Base-by-base conservation (phyloP, 2,888 invertebrate genomes). In the Oxycera nigricornis region DNA sequence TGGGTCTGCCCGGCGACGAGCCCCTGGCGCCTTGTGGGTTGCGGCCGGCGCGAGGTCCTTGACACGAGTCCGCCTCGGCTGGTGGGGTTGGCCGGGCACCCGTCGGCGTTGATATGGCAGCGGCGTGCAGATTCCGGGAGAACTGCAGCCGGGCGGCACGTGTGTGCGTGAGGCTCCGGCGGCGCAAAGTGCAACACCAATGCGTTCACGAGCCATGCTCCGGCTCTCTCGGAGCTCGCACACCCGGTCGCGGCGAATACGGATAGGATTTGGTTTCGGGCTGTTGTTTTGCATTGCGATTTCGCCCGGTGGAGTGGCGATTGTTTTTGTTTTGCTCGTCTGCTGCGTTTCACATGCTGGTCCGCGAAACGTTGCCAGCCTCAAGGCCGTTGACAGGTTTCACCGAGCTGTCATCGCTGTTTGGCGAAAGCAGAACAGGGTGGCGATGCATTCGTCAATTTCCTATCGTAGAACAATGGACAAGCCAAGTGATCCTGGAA, bases 311-410 rank as follows among this genome's bases (percentile, higher is more conserved):
- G 52, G 26, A 31, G 52, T 70, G 55, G 35, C 22, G 46, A 70
- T 70, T 70, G 70, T 70, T 70, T 70, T 70, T 70, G 70, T 70
- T 70, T 70, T 70, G 70, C 26, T 55, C 9, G 68, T 50, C 35
- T 30, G 7, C n/a, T 55, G 22, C 30, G 31, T 30, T 52, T 70
- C 52, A 41, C 30, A 39, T 41, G 39, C 20, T 30, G 22, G 9
- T 52, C 55, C 52, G 70, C 9, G 2, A 31, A n/a, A 46, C 31
- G 70, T n/a, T 68, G 50, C 67, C 67, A 68, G 50, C 20, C n/a
- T n/a, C 17, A 28, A 28, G 30, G n/a, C n/a, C n/a, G n/a, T n/a
- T n/a, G n/a, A n/a, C n/a, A n/a, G n/a, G n/a, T n/a, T n/a, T n/a
- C n/a, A n/a, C n/a, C n/a, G n/a, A n/a, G n/a, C n/a, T n/a, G n/a